Base-by-base conservation (phyloP, 2,888 invertebrate species). In the Lutraria lutraria region DNA sequence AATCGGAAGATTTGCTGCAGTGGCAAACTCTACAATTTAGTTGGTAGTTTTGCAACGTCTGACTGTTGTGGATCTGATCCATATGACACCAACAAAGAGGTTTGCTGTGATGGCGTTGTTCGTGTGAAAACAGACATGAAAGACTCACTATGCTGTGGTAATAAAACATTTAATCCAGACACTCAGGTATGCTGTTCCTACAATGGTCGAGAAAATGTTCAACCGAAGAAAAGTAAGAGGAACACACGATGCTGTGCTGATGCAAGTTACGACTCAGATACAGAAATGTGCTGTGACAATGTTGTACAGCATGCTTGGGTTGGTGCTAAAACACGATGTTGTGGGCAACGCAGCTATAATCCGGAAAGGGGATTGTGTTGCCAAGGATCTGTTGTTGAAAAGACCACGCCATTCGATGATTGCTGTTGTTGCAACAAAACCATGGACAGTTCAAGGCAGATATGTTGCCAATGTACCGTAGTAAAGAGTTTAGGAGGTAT, bases 251-350 rank as follows among this genome's bases (percentile, higher is more conserved):
- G 90, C 25, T 90, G 88, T 54, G 79, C 81, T 29, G 86, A 81
- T 13, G 54, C 63, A 13, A 90, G 88, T 54, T 88, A 88, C 52
- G 88, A 90, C 81, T 29, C 81, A n/a, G n/a, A 72, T 0, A 88
- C 86, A 68, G 90, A 90, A 60, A 90, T 90, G 80, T 90, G 90
- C 25, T 90, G 90, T 76, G 90, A 90, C 13, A 86, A 86, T 16
- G 85, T 86, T 0, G 84, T 90, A 15, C 90, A 90, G 79, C 90
- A 90, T 68, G 82, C 81, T 0, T 90, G 90, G 90, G 63, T 87
- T 1, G 88, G 88, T 34, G 43, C 81, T 19, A 87, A 88, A 25
- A 90, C 90, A 81, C 29, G 80, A 4, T 90, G 90, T 29, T 90
- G 90, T 68, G 88, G 81, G 54, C n/a, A n/a, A 25, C 68, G 87